These are phyloP conservation scores for Aporophyla nigra DNA, from an alignment of 2,888 invertebrate genomes.

Conservation along the genomic window DNA sequence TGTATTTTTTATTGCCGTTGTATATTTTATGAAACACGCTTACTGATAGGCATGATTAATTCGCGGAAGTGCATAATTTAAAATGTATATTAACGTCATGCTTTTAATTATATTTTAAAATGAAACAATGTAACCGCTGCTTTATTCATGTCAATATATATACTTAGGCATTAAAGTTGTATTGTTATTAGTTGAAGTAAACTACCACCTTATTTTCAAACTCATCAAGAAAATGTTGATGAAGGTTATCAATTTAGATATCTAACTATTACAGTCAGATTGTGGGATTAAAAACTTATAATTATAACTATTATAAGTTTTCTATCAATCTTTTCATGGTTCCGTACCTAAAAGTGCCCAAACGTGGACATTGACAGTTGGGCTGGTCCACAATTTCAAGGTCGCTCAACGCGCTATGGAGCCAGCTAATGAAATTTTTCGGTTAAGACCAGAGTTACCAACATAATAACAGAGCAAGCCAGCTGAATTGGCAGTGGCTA, in stretches of 20 bases:
- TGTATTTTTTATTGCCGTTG: neutral
- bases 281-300: neutral
- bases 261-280: neutral
- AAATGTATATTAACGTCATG: slow-evolving; percentile 11
- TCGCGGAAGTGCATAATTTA: slow-evolving; percentile 25
- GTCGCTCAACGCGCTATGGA: too few species aligned
- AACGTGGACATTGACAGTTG: too few species aligned
- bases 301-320: neutral
- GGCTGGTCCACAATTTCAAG: too few species aligned
- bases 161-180: neutral
- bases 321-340: neutral
- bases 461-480: too few species aligned
- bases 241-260: neutral
- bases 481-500: too few species aligned
- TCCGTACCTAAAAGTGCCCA: too few species aligned
- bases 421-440: too few species aligned
- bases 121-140: neutral
- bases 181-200: neutral
- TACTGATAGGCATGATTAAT: slow-evolving; percentile 35
- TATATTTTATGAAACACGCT: slow-evolving; percentile 24
- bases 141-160: neutral
- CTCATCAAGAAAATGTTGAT: neutral
- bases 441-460: too few species aligned
- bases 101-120: slow-evolving; percentile 42
- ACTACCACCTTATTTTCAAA: neutral